Conservation (phyloP, 92 coral and sea anemone species). For the Epizoanthus stellaris region DNA sequence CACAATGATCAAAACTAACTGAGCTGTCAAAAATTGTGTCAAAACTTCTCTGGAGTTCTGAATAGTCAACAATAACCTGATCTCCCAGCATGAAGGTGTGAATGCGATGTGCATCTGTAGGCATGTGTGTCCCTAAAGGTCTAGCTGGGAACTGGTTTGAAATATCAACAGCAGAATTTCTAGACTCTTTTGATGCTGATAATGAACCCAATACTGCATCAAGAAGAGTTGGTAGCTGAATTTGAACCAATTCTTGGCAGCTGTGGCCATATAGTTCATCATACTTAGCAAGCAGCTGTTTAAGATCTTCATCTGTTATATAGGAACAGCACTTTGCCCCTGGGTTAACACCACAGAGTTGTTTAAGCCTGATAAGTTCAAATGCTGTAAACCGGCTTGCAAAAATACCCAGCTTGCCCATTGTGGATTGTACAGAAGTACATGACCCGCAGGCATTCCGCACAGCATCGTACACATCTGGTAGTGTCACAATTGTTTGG, state of each 20-base stretch:
- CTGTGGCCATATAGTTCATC: constrained; percentile 37
- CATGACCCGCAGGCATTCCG: constrained; percentile 70
- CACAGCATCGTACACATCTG: constrained; percentile 69
- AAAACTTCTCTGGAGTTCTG: constrained; percentile 63
- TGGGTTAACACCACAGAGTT: constrained; percentile 58
- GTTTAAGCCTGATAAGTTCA: constrained; percentile 64
- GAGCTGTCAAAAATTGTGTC: constrained; percentile 61
- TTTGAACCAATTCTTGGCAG: constrained; percentile 49
- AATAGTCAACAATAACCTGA: constrained; percentile 58
- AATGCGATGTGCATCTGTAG: constrained; percentile 24
- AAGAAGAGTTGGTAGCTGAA: constrained; percentile 50
- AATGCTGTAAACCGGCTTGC: constrained; percentile 60
- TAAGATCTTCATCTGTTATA: constrained; percentile 52
- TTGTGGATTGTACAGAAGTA: constrained; percentile 49
- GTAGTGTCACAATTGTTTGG: constrained; percentile 48
- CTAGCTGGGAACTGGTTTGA: neutral
- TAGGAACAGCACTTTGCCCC: constrained; percentile 75
- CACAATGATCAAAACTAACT: constrained; percentile 45
- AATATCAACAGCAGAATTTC: constrained; percentile 28
- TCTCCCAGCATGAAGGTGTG: constrained; percentile 57
- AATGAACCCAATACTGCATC: neutral
- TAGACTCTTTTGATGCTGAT: neutral
- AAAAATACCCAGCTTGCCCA: constrained; percentile 68
- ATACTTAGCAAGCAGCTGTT: constrained; percentile 50
- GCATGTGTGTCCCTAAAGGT: neutral